Conservation (phyloP, 2,888 invertebrate species). For the Myathropa florea region DNA sequence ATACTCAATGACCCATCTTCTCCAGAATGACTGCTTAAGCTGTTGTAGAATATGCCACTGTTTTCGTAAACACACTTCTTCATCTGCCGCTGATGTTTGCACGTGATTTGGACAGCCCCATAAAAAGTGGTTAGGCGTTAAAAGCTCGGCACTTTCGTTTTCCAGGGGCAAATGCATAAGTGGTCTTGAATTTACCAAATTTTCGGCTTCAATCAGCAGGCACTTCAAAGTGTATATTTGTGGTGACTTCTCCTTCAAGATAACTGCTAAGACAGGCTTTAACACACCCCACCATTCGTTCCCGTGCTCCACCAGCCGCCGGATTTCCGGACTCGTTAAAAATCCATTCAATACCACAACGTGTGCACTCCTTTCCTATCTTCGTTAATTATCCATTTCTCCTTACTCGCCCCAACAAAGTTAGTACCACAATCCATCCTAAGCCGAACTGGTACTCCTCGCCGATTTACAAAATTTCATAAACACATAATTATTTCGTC, state of each 20-base stretch:
- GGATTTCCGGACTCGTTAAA: slow-evolving; percentile 62
- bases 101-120: slow-evolving; percentile 52
- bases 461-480: slow-evolving; percentile 36
- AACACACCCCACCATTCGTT: slow-evolving; percentile 47
- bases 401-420: slow-evolving; percentile 24
- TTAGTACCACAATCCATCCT: slow-evolving; percentile 48
- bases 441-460: slow-evolving; percentile 38
- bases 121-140: slow-evolving; percentile 64
- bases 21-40: slow-evolving; percentile 28
- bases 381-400: slow-evolving; percentile 8
- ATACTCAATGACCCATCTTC: slow-evolving; percentile 22
- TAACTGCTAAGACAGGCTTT: slow-evolving; percentile 46
- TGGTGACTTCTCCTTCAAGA: slow-evolving; percentile 54
- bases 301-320: slow-evolving; percentile 65
- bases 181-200: slow-evolving; percentile 54
- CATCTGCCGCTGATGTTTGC: slow-evolving; percentile 49
- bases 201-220: slow-evolving; percentile 61
- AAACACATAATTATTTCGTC: slow-evolving; percentile 32
- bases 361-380: slow-evolving; percentile 26
- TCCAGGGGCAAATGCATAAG: slow-evolving; percentile 40
- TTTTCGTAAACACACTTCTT: slow-evolving; percentile 33
- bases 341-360: slow-evolving; percentile 53
- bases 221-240: slow-evolving; percentile 56
- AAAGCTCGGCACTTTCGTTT: slow-evolving; percentile 24
- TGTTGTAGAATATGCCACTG: slow-evolving; percentile 63